phyloP scores from a whole-genome alignment of 2,888 invertebrate genomes.

The Microdon myrmicae region DNA sequence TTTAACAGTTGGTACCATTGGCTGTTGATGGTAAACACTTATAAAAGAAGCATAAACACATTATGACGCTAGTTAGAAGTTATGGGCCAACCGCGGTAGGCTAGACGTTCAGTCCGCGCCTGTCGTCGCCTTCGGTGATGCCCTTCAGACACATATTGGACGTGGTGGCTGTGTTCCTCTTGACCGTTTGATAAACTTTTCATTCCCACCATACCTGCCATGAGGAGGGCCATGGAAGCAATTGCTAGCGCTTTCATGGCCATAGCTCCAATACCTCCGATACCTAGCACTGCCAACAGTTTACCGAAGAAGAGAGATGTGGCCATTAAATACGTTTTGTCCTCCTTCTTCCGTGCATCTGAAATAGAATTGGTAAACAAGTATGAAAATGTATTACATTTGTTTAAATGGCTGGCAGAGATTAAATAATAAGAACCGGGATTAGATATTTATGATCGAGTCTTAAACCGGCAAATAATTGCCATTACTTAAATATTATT shows the following conservation, averaged over 20 bases:
- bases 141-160: slow-evolving; percentile 68
- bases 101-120: slow-evolving; percentile 64
- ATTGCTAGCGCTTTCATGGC: slow-evolving; percentile 82
- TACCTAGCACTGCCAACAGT: slow-evolving; percentile 78
- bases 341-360: slow-evolving; percentile 74
- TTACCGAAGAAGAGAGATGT: slow-evolving; percentile 82
- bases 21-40: too few species aligned
- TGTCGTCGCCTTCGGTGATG: slow-evolving; percentile 61
- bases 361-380: slow-evolving; percentile 56
- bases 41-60: too few species aligned
- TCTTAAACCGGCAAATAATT: too few species aligned
- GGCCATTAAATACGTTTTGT: slow-evolving; percentile 70
- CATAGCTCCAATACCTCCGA: slow-evolving; percentile 79
- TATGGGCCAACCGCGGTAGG: slow-evolving; percentile 71
- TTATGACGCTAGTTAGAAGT: too few species aligned
- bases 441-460: too few species aligned
- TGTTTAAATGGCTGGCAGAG: too few species aligned
- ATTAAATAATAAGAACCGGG: too few species aligned
- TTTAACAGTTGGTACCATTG: too few species aligned
- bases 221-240: slow-evolving; percentile 78
- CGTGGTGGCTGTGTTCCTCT: slow-evolving; percentile 69
- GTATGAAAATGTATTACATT: too few species aligned
- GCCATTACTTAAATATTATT: too few species aligned
- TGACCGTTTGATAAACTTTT: slow-evolving; percentile 69
- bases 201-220: slow-evolving; percentile 79